phyloP scores from a whole-genome alignment of 1,140 invertebrate genomes.

The Pogonognathellus flavescens region DNA sequence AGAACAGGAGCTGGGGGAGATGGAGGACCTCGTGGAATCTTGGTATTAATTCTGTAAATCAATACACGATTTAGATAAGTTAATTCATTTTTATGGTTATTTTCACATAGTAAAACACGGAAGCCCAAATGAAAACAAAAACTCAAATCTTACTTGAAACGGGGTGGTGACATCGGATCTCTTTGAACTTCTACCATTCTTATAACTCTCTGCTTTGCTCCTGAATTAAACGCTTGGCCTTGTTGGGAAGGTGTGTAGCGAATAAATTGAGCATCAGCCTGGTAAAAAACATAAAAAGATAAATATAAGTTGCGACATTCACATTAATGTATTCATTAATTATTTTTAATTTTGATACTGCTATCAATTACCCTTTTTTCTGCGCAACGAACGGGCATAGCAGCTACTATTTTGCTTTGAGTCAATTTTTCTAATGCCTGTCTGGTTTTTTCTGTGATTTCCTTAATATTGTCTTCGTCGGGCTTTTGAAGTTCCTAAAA shows the following conservation, averaged over 20 bases:
- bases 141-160: conserved; percentile 80
- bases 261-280: conserved; percentile 94
- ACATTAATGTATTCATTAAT: no score
- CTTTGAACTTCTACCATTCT: conserved; percentile 95
- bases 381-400: conserved; percentile 91
- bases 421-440: conserved; percentile 88
- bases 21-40: conserved; percentile 96
- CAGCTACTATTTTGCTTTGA: conserved; percentile 90
- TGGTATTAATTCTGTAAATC: conserved; percentile 84
- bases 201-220: conserved; percentile 97
- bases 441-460: conserved; percentile 88
- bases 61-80: conserved; percentile 52
- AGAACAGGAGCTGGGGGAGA: conserved; percentile 97
- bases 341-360: conserved; percentile 19
- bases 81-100: conserved; percentile 17
- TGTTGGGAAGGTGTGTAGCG: conserved; percentile 98
- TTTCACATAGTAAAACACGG: no score
- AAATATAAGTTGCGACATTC: no score
- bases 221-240: conserved; percentile 94
- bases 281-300: conserved; percentile 50
- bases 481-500: conserved; percentile 82
- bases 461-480: conserved; percentile 84
- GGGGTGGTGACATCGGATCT: conserved; percentile 98
- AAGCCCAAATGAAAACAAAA: background rate
- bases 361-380: conserved; percentile 80